Evolutionary conservation across 1,140 invertebrate genomes (phyloP).

Genomic region (Cotesia vestalis): DNA sequence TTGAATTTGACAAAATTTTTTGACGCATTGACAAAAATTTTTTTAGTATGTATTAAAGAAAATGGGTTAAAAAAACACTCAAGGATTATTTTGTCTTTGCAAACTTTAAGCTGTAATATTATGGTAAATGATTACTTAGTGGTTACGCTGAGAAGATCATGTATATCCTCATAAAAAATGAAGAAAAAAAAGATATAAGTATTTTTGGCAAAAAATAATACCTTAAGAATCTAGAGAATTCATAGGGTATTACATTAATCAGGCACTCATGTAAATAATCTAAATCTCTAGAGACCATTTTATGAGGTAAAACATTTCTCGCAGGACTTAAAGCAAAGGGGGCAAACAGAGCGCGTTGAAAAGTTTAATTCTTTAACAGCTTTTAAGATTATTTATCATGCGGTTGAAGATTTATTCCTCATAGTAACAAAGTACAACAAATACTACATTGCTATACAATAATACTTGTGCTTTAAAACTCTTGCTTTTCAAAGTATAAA

Average conservation of each 20-base stretch:
- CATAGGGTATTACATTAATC: conserved; percentile 4
- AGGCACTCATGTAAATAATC: conserved; percentile 7
- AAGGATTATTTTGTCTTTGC: too few relatives aligned
- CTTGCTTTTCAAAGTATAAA: conserved; percentile 11
- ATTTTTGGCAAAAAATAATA: not conserved
- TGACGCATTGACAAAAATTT: too few relatives aligned
- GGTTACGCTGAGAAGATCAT: too few relatives aligned
- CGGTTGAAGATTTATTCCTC: conserved; percentile 27
- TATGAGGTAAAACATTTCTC: conserved; percentile 3
- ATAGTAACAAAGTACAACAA: conserved; percentile 24
- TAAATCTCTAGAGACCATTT: conserved; percentile 3
- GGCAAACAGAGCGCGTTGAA: conserved; percentile 29
- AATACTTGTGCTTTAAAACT: not conserved
- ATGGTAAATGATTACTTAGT: too few relatives aligned
- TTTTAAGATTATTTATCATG: conserved; percentile 27
- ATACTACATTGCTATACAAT: too few relatives aligned
- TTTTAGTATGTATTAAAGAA: too few relatives aligned
- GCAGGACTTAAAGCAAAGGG: not conserved
- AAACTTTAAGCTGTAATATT: too few relatives aligned
- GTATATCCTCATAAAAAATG: too few relatives aligned
- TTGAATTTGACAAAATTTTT: too few relatives aligned
- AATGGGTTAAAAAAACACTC: too few relatives aligned
- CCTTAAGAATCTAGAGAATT: not conserved
- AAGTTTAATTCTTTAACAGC: conserved; percentile 20
- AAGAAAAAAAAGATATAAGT: too few relatives aligned